These are phyloP conservation scores for Phalloptychus januarius DNA, from an alignment of 2,797 vertebrate genomes.

Conservation along the genomic window DNA sequence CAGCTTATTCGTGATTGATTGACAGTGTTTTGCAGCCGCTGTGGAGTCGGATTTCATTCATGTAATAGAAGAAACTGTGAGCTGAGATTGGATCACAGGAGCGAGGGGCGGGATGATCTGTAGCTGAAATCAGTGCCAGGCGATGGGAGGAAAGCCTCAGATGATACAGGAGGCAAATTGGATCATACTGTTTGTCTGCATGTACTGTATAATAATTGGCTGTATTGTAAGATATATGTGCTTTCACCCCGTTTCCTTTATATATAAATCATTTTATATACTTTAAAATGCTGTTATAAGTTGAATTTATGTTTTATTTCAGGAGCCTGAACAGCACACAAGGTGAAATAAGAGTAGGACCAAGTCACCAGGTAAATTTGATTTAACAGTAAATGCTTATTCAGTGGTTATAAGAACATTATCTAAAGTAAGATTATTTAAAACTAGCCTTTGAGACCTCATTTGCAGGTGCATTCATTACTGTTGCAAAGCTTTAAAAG, in stretches of 20 bases:
- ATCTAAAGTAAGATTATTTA: neutral
- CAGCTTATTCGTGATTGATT: constrained; percentile 74
- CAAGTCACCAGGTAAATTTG: constrained; percentile 92
- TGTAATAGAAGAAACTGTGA: constrained; percentile 81
- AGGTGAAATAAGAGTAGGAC: constrained; percentile 96
- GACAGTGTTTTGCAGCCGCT: constrained; percentile 61
- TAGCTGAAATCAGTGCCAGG: constrained; percentile 65
- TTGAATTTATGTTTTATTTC: constrained; percentile 27
- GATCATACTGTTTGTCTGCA: constrained; percentile 27
- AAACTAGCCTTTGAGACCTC: too few species aligned
- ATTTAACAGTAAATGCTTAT: neutral
- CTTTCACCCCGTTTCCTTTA: neutral
- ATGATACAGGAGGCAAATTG: neutral
- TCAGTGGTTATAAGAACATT: neutral
- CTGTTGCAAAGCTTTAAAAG: neutral
- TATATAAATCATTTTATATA: too few species aligned
- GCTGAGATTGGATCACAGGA: constrained; percentile 81
- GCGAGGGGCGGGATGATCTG: constrained; percentile 80
- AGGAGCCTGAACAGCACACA: constrained; percentile 99
- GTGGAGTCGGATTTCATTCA: constrained; percentile 80
- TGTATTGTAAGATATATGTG: neutral
- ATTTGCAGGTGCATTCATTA: neutral
- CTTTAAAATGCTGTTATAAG: neutral
- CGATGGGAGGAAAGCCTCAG: constrained; percentile 52
- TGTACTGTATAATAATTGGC: neutral